phyloP scores from a whole-genome alignment of 2,797 vertebrate species.

The Melanotaenia parkinsoni region DNA sequence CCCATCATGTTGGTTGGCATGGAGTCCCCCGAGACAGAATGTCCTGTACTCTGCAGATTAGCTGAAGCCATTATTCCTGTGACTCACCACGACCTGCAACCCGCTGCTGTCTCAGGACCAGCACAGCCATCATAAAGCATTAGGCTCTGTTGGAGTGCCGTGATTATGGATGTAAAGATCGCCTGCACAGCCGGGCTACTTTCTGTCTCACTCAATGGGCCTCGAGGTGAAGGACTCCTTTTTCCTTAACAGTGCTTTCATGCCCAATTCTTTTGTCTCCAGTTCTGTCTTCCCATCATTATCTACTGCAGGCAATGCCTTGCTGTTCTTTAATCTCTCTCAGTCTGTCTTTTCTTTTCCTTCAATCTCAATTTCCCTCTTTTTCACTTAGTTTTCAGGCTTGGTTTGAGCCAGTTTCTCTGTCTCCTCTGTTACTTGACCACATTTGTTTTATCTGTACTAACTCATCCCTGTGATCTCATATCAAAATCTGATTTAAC shows the following conservation, averaged over 20 bases:
- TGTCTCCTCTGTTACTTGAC: slow-evolving; percentile 17
- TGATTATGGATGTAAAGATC: slow-evolving; percentile 67
- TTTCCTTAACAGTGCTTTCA: slow-evolving; percentile 44
- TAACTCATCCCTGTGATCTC: slow-evolving; percentile 12
- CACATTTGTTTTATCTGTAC: slow-evolving; percentile 2
- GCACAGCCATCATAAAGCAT: slow-evolving; percentile 64
- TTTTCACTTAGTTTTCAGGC: slow-evolving; percentile 22
- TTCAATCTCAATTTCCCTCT: slow-evolving; percentile 27
- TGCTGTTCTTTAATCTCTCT: slow-evolving; percentile 32
- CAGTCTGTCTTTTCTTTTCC: slow-evolving; percentile 23
- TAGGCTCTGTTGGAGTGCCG: slow-evolving; percentile 54
- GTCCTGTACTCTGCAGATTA: slow-evolving; percentile 67
- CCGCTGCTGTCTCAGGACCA: slow-evolving; percentile 46
- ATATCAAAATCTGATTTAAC: slow-evolving; percentile 28
- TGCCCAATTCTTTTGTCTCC: slow-evolving; percentile 51
- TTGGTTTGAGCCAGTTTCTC: slow-evolving; percentile 17
- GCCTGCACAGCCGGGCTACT: slow-evolving; percentile 30
- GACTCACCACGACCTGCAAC: slow-evolving; percentile 58
- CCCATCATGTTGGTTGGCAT: slow-evolving; percentile 61
- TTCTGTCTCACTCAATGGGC: slow-evolving; percentile 39
- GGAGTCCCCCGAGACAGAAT: slow-evolving; percentile 56
- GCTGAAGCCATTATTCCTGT: slow-evolving; percentile 73
- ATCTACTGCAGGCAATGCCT: slow-evolving; percentile 32
- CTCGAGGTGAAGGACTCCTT: slow-evolving; percentile 53
- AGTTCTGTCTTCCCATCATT: slow-evolving; percentile 19